Base-by-base conservation (phyloP, 2,113 vertebrate genomes). In the Emberiza fucata region DNA sequence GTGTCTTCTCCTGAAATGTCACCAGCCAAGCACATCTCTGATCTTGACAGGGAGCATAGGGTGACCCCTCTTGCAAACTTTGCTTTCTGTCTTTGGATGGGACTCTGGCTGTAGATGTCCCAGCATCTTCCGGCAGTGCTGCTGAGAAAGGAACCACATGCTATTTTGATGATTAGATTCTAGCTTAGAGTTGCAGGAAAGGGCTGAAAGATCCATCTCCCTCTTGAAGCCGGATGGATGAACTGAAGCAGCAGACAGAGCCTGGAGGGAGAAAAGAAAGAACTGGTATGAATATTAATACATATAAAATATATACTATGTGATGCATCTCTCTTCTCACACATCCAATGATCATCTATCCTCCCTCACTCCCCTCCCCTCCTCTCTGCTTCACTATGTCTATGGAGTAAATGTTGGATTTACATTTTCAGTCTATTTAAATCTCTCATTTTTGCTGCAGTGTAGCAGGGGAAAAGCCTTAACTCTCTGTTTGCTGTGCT, bases 381-480 rank as follows among this genome's bases (percentile, higher is more conserved):
- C 66, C 0, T 2, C 91, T 95, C 90, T 82, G 68, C 92, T 60
- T 94, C 71, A 81, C 75, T 95, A 71, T 94, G 87, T 66, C 94
- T 96, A 37, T 92, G 92, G 88, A 96, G 88, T 96, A 96, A 97
- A 95, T 93, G 94, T 95, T 96, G 95, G 86, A 96, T 97, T 97
- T 97, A 95, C 92, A 97, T 97, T 97, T 96, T 95, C 86, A 92
- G 81, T 91, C 94, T 96, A 95, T 97, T 97, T 95, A 96, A 97
- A 95, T 96, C 92, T 96, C 92, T 96, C 90, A 91, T 93, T 92
- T 96, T 95, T 93, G 88, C 94, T 95, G 92, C 94, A 95, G 78
- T 79, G 92, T 87, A 92, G 37, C 73, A 80, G 24, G 66, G 81
- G 78, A 71, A 95, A 91, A 93, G 57, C 37, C 75, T 96, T 97